Conservation (phyloP, 2,888 invertebrate genomes). For the Coleophora deauratella region DNA sequence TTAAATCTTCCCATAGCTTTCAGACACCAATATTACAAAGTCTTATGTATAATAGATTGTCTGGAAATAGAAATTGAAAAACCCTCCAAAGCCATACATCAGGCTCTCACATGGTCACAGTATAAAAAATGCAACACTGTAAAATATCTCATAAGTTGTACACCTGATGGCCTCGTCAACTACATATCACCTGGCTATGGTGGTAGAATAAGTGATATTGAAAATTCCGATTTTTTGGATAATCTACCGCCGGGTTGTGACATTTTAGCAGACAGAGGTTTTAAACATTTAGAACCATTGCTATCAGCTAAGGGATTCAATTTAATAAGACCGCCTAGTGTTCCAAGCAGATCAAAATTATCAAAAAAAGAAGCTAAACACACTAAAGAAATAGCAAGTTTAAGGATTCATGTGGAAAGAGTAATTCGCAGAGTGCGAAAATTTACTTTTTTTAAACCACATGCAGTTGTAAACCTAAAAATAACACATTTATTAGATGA, state of each 20-base stretch:
- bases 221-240: background rate
- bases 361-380: background rate
- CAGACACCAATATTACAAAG: constrained; percentile 8
- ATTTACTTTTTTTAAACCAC: background rate
- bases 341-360: background rate
- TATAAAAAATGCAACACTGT: constrained; percentile 12
- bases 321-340: background rate
- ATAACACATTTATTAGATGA: background rate
- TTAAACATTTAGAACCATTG: background rate
- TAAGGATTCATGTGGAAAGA: background rate
- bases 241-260: background rate
- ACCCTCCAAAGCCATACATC: constrained; percentile 22
- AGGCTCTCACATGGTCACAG: constrained; percentile 12
- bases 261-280: background rate
- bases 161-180: constrained; percentile 6
- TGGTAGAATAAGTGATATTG: background rate
- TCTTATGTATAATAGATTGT: constrained; percentile 29
- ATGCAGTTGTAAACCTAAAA: background rate
- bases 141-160: constrained; percentile 10
- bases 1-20: constrained; percentile 11
- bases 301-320: background rate
- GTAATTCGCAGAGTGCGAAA: background rate
- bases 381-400: background rate
- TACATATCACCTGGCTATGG: constrained; percentile 1
- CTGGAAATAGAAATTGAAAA: constrained; percentile 33